A percentile compares a stretch with the other conserved stretches of the same genome.
These are phyloP conservation scores for Sebastes trivittatus DNA, from an alignment of 2,797 vertebrate genomes.

Conservation along the genomic window DNA sequence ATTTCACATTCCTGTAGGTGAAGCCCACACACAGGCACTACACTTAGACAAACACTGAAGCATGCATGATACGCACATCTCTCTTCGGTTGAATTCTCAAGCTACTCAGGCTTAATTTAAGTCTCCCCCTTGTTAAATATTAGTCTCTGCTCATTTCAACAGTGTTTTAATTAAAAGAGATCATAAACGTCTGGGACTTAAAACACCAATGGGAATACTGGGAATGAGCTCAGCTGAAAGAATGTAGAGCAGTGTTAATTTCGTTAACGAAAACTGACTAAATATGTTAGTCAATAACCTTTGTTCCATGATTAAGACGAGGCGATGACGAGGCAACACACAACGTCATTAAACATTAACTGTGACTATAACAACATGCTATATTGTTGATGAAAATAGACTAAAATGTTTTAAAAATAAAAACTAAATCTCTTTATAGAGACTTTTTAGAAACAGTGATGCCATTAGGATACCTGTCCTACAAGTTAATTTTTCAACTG, in stretches of 20 bases:
- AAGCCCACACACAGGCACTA: slow-evolving; percentile 51
- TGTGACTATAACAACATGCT: background rate
- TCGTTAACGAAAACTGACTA: background rate
- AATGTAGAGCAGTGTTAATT: background rate
- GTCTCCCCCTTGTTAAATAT: slow-evolving; percentile 41
- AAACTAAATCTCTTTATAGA: too few relatives aligned
- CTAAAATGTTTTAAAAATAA: background rate
- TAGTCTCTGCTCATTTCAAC: slow-evolving; percentile 20
- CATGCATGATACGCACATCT: background rate
- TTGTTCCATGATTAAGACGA: background rate
- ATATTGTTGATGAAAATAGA: background rate
- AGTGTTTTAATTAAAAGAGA: slow-evolving; percentile 68
- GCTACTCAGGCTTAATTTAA: slow-evolving; percentile 45
- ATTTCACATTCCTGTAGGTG: slow-evolving; percentile 60
- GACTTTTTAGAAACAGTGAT: too few relatives aligned
- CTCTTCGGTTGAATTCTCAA: slow-evolving; percentile 23
- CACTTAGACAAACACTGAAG: slow-evolving; percentile 10
- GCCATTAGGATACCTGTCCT: too few relatives aligned
- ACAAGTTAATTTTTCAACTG: too few relatives aligned
- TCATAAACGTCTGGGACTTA: slow-evolving; percentile 30
- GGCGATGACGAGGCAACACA: background rate
- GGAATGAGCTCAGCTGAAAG: slow-evolving; percentile 31
- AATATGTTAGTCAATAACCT: background rate
- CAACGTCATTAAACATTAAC: background rate
- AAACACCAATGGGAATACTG: slow-evolving; percentile 30